Evolutionary conservation across 1,140 invertebrate genomes (phyloP).

Genomic region (Gonioctena quinquepunctata): DNA sequence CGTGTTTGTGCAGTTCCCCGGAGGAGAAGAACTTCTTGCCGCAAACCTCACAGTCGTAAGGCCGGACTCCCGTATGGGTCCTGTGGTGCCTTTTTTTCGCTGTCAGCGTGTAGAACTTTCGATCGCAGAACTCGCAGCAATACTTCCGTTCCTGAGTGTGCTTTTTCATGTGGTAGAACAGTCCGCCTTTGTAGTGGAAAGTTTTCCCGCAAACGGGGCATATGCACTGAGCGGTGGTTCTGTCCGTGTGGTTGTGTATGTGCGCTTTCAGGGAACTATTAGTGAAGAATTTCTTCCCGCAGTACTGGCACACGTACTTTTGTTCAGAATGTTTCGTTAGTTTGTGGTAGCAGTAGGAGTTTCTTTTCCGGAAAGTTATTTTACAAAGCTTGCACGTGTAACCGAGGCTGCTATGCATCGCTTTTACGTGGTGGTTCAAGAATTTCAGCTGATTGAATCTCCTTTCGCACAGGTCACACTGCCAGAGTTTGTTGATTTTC

Average conservation of each 20-base stretch:
- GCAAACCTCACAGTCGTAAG: conserved; percentile 7
- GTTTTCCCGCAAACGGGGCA: conserved; percentile 12
- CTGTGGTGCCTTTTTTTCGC: not conserved
- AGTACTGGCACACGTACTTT: not conserved
- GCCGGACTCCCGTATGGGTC: conserved; percentile 12
- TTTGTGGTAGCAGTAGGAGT: too few relatives aligned
- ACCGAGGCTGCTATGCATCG: too few relatives aligned
- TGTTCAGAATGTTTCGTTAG: not conserved
- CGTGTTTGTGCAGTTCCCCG: conserved; percentile 11
- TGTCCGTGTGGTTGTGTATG: not conserved
- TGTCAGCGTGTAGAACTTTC: conserved; percentile 30
- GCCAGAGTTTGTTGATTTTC: too few relatives aligned
- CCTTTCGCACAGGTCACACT: too few relatives aligned
- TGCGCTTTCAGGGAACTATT: not conserved
- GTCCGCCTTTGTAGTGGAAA: conserved; percentile 9
- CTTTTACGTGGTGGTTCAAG: too few relatives aligned
- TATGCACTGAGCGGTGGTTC: not conserved
- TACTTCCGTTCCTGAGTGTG: conserved; percentile 42
- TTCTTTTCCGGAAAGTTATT: too few relatives aligned
- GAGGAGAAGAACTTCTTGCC: conserved; percentile 10
- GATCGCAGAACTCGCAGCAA: conserved; percentile 43
- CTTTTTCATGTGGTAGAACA: conserved; percentile 30
- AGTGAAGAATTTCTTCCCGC: not conserved
- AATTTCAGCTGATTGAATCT: too few relatives aligned
- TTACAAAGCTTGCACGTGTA: too few relatives aligned